These are phyloP conservation scores for Dufourea novaeangliae DNA, from an alignment of 1,140 invertebrate species.

Conservation along the genomic window DNA sequence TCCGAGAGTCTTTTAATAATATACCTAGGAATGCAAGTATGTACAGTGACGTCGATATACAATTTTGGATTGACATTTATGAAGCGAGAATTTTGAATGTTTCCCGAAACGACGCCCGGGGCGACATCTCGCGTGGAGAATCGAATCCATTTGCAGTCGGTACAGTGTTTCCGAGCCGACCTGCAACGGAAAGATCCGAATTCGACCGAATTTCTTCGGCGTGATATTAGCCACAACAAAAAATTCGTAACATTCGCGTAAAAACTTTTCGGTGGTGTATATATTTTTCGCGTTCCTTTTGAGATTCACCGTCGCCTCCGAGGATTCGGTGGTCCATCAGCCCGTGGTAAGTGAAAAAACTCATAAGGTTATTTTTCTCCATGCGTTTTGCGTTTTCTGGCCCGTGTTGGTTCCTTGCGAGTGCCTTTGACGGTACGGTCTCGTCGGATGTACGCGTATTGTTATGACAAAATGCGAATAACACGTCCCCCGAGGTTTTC, in stretches of 20 bases:
- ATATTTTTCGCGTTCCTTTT: conserved; percentile 58
- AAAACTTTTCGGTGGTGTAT: conserved; percentile 69
- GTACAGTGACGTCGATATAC: conserved; percentile 43
- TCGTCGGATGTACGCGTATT: conserved; percentile 66
- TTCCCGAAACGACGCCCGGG: not conserved
- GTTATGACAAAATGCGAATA: conserved; percentile 58
- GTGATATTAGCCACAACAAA: conserved; percentile 78
- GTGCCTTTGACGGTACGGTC: conserved; percentile 57
- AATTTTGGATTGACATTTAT: conserved; percentile 52
- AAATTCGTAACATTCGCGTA: conserved; percentile 72
- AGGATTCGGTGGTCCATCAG: conserved; percentile 31
- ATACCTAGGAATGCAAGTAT: conserved; percentile 24
- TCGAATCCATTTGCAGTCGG: conserved; percentile 16
- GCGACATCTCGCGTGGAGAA: conserved; percentile 33
- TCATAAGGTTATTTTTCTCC: conserved; percentile 47
- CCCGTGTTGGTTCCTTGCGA: conserved; percentile 50
- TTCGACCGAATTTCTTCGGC: conserved; percentile 70
- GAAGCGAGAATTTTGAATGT: conserved; percentile 28
- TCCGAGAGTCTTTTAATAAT: conserved; percentile 15
- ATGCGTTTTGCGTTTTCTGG: conserved; percentile 43
- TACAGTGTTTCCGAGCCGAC: conserved; percentile 32
- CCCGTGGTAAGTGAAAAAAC: conserved; percentile 51
- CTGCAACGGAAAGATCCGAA: conserved; percentile 60
- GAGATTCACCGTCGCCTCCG: conserved; percentile 28
- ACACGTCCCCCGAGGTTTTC: conserved; percentile 37